Base-by-base conservation (phyloP, 1,140 invertebrate genomes). In the Drosophila virilis region DNA sequence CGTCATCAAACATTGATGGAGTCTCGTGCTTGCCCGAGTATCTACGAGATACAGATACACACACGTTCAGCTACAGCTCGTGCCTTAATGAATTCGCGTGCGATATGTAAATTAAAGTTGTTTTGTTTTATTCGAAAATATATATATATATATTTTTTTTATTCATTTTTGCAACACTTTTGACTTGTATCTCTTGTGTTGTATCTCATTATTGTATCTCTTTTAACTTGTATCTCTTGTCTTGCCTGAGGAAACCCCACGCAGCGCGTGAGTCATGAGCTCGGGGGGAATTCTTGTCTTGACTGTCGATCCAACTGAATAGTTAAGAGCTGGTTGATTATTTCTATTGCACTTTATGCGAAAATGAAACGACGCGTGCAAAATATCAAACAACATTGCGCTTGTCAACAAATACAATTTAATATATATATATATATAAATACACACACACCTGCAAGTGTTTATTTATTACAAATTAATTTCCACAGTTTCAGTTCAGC, bases 1-100 rank as follows among this genome's bases (percentile, higher is more conserved):
- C 79, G 83, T 83, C 83, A 86, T 43, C 9, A 45, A 55, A 22
- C 58, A 57, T 43, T 42, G 28, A 58, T 59, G 45, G 50, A 40
- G 48, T 43, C 38, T 45, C 72, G 75, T 59, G 80, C 74, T 72
- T 75, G 40, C 67, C 46, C 42, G 58, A 50, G 43, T 35, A 42
- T 35, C 46, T 57, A n/a, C 6, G 42, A 45, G 62, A 64, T 54
- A 71, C 43, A 62, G 33, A 13, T 46, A 64, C 8, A 51, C n/a
- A 42, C 67, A 54, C 32, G 9, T 54, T 2, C 37, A 42, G 42
- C 28, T 54, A 1, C 35, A 35, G 8, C 8, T 37, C 45, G 45
- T 42, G 17, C 17, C 1, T 17, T 1, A 1, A 17, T 17, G 17
- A 17, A 17, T 17, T 17, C 35, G 58, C 50, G 17, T 10, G 4